Percentiles rank a stretch among this genome's conserved stretches.
Evolutionary conservation across 2,888 invertebrate genomes (phyloP).

Genomic region (Melanophora roralis): DNA sequence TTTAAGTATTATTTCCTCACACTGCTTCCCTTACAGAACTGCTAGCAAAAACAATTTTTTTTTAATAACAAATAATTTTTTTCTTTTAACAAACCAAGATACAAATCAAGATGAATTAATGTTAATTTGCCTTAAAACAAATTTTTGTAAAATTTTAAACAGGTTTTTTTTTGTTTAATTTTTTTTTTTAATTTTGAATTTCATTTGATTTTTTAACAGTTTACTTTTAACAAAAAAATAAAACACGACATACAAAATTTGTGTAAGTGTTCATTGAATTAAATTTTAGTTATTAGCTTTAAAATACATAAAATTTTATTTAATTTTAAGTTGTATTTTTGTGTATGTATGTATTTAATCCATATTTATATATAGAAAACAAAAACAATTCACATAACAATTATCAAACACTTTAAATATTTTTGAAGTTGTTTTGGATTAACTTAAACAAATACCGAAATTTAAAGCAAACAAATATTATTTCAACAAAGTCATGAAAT

Average conservation of each 20-base stretch:
- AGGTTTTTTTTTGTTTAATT: constrained; percentile 4
- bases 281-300: constrained; percentile 40
- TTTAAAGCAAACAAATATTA: constrained; percentile 34
- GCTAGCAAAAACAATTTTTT: neutral
- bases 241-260: constrained; percentile 15
- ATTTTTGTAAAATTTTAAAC: neutral
- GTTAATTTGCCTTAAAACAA: constrained; percentile 4
- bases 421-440: constrained; percentile 55
- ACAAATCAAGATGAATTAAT: no score
- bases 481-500: constrained; percentile 26
- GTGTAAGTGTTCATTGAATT: constrained; percentile 54
- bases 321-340: constrained; percentile 20
- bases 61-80: neutral
- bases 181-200: no score
- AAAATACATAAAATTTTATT: constrained; percentile 13
- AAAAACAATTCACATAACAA: constrained; percentile 22
- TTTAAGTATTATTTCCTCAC: constrained; percentile 24
- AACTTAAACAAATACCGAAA: constrained; percentile 21
- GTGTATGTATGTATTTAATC: constrained; percentile 24
- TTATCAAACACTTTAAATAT: constrained; percentile 47
- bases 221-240: constrained; percentile 9
- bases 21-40: neutral
- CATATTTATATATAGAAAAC: constrained; percentile 4
- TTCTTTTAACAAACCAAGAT: neutral
- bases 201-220: neutral